phyloP scores from a whole-genome alignment of 2,113 vertebrate genomes.

The Sander lucioperca region DNA sequence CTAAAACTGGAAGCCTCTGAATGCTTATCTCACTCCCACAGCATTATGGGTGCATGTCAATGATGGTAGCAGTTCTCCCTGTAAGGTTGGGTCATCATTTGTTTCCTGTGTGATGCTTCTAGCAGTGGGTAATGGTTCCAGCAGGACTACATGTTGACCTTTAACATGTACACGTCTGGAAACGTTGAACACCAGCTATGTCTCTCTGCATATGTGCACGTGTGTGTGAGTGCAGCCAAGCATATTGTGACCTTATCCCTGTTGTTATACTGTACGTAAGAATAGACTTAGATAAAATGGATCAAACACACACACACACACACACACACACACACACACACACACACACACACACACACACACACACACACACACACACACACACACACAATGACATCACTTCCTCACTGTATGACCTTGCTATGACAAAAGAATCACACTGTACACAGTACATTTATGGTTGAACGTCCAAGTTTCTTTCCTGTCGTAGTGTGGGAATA shows the following conservation, averaged over 20 bases:
- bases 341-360: not conserved
- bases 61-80: conserved; percentile 3
- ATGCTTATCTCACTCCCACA: conserved; percentile 1
- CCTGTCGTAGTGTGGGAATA: conserved; percentile 4
- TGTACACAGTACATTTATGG: not conserved
- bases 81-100: not conserved
- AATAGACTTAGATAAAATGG: conserved; percentile 39
- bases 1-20: not conserved
- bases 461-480: not conserved
- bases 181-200: conserved; percentile 25
- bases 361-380: too few species aligned
- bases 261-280: conserved; percentile 24
- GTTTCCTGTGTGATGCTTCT: conserved; percentile 3
- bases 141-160: conserved; percentile 62
- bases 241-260: conserved; percentile 20
- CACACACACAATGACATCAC: conserved; percentile 25
- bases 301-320: not conserved
- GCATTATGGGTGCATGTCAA: conserved; percentile 3
- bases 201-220: not conserved
- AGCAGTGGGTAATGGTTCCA: conserved; percentile 57
- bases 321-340: too few species aligned
- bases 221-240: not conserved
- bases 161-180: conserved; percentile 58
- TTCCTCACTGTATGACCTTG: conserved; percentile 55
- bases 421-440: not conserved